Evolutionary conservation across 1,140 invertebrate genomes (phyloP).

Genomic region (Meloidogyne chitwoodi): DNA sequence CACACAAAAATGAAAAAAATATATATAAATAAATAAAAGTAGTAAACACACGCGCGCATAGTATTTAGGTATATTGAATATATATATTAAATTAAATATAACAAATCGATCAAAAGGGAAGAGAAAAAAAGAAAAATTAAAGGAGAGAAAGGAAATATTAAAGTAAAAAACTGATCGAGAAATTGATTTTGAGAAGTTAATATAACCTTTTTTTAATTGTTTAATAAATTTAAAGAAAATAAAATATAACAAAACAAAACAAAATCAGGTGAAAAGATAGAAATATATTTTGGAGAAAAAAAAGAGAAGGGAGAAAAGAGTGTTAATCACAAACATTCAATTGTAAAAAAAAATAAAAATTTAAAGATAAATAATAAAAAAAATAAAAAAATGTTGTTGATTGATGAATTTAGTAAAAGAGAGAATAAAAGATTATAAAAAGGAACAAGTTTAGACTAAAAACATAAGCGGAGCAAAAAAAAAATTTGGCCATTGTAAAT

Average conservation of each 20-base stretch:
- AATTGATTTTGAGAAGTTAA: too few relatives aligned
- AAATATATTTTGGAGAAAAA: neutral
- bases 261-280: neutral
- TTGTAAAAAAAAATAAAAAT: neutral
- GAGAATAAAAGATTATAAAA: neutral
- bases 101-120: neutral
- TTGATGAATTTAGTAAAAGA: neutral
- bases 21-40: neutral
- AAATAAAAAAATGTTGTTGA: neutral
- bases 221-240: too few relatives aligned
- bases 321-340: neutral
- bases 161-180: too few relatives aligned
- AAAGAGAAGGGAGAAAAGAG: neutral
- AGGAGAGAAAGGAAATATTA: neutral
- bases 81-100: neutral
- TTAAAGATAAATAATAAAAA: too few relatives aligned
- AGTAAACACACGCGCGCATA: neutral
- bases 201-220: too few relatives aligned
- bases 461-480: neutral
- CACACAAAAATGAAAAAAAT: neutral
- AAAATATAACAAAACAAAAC: neutral
- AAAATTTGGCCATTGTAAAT: neutral
- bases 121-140: neutral
- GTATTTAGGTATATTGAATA: too few relatives aligned
- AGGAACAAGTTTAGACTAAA: neutral